Conservation (phyloP, 2,113 vertebrate species). For the Poecilia latipinna region DNA sequence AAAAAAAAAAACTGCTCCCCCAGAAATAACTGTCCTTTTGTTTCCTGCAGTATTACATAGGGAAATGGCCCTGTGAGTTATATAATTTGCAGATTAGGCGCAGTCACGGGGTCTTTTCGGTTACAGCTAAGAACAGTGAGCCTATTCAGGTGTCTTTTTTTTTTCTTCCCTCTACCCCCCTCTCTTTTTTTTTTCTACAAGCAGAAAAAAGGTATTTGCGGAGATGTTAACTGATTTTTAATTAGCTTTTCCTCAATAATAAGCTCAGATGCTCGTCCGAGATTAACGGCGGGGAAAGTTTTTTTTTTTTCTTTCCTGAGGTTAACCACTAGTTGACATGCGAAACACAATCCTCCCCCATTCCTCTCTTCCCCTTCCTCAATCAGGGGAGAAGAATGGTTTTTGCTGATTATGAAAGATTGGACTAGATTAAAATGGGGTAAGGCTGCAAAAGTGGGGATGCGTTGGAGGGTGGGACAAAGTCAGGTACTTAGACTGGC, state of each 20-base stretch:
- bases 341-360: constrained; percentile 47
- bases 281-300: constrained; percentile 57
- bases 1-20: constrained; percentile 59
- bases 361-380: background rate
- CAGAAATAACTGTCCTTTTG: constrained; percentile 87
- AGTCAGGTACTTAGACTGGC: constrained; percentile 36
- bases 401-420: constrained; percentile 76
- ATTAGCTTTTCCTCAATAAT: constrained; percentile 71
- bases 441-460: constrained; percentile 41
- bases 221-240: constrained; percentile 74
- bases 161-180: too few relatives aligned
- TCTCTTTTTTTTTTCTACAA: constrained; percentile 10
- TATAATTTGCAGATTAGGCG: constrained; percentile 82
- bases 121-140: constrained; percentile 57
- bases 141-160: constrained; percentile 53
- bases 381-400: constrained; percentile 67
- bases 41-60: constrained; percentile 80
- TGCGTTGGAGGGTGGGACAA: constrained; percentile 10
- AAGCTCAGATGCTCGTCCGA: constrained; percentile 64
- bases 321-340: constrained; percentile 77
- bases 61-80: constrained; percentile 79
- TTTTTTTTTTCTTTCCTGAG: constrained; percentile 21
- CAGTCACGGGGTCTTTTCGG: constrained; percentile 76
- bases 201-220: constrained; percentile 38
- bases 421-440: constrained; percentile 64